Evolutionary conservation across 2,888 invertebrate species (phyloP).

Genomic region (Pheosia tremula): DNA sequence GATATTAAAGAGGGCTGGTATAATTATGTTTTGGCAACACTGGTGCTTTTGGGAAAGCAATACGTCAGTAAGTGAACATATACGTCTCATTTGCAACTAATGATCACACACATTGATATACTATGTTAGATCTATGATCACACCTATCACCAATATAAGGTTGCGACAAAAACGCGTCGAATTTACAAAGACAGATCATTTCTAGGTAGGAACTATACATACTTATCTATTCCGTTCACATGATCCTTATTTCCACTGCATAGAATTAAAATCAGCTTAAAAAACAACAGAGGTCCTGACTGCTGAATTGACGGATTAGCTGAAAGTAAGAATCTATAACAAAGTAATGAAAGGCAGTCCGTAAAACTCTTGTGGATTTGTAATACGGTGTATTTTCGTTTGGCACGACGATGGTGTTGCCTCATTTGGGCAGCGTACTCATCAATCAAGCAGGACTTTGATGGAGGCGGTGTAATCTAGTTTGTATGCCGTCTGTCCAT

Average conservation of each 20-base stretch:
- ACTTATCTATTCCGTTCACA: background rate
- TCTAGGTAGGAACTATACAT: conserved; percentile 31
- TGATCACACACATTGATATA: conserved; percentile 22
- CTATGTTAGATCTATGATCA: background rate
- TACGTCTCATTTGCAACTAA: background rate
- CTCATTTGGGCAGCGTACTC: conserved; percentile 63
- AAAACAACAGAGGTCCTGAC: conserved; percentile 16
- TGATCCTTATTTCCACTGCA: conserved; percentile 1
- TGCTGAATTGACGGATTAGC: conserved; percentile 53
- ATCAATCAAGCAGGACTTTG: conserved; percentile 74
- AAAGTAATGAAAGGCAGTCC: conserved; percentile 24
- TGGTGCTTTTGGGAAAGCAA: too few relatives aligned
- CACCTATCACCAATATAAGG: conserved; percentile 41
- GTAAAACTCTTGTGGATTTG: conserved; percentile 9
- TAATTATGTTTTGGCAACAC: too few relatives aligned
- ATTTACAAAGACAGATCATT: conserved; percentile 46
- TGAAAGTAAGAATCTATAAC: conserved; percentile 43
- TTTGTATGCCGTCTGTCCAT: conserved; percentile 67
- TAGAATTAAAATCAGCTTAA: conserved; percentile 29
- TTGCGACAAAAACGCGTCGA: conserved; percentile 41
- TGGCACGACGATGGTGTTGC: conserved; percentile 16
- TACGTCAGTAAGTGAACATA: too few relatives aligned
- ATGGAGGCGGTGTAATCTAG: conserved; percentile 74
- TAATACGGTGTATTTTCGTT: conserved; percentile 31
- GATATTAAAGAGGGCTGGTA: too few relatives aligned